phyloP scores from a whole-genome alignment of 2,797 vertebrate genomes.

The Lagocephalus sceleratus region DNA sequence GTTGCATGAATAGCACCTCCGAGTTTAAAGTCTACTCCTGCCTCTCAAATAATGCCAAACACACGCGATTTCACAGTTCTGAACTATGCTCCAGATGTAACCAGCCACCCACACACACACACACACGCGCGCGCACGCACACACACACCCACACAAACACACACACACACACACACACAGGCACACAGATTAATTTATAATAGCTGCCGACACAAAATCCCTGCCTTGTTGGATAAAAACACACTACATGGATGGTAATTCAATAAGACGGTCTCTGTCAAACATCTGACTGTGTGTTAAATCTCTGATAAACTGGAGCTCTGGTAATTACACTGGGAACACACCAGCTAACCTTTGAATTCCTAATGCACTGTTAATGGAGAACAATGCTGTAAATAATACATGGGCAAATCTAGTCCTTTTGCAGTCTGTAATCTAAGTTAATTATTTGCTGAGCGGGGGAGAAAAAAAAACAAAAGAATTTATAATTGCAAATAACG shows the following conservation, averaged over 20 bases:
- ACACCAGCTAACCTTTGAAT: constrained; percentile 67
- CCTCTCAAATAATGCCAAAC: constrained; percentile 51
- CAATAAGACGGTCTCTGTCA: constrained; percentile 53
- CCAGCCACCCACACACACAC: constrained; percentile 36
- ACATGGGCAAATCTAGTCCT: constrained; percentile 45
- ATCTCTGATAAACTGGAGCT: constrained; percentile 54
- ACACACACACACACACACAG: constrained; percentile 19
- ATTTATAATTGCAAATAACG: constrained; percentile 66
- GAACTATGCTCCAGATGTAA: constrained; percentile 42
- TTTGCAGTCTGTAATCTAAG: constrained; percentile 59
- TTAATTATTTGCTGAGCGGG: constrained; percentile 51
- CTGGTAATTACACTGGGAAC: constrained; percentile 62
- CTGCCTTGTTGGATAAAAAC: constrained; percentile 35
- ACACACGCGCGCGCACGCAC: constrained; percentile 22
- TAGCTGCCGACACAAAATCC: constrained; percentile 25
- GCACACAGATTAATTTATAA: constrained; percentile 42
- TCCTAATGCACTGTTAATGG: constrained; percentile 70
- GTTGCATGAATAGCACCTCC: constrained; percentile 68
- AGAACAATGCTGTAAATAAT: constrained; percentile 69
- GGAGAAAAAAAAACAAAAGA: constrained; percentile 43
- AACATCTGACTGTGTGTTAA: constrained; percentile 46
- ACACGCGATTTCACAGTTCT: constrained; percentile 48
- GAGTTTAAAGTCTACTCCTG: constrained; percentile 54
- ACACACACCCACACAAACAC: constrained; percentile 32
- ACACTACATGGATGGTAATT: constrained; percentile 53